Evolutionary conservation across 1,140 invertebrate genomes (phyloP), one percentile per base, ranked within the genome.

Genomic region (Ceratitis capitata): DNA sequence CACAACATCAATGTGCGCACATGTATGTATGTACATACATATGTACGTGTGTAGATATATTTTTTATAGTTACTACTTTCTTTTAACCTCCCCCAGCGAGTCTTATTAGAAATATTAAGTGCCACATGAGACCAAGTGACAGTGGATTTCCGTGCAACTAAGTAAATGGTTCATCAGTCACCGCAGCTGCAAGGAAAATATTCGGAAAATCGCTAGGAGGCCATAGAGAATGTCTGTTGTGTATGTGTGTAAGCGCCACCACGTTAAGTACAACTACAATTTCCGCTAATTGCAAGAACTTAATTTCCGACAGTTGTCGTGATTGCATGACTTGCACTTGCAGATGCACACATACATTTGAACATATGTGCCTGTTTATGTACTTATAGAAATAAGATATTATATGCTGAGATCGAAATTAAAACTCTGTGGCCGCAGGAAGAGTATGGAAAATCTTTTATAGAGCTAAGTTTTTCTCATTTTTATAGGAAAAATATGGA

Each of bases 261-360:
- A 42, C 6, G 39, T 10, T 23, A 42, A 45, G n/a, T n/a, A n/a
- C n/a, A 78, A 78, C 69, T 45, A 10, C 69, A n/a, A 23, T 42
- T 78, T 78, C 39, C 69, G 69, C n/a, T 78, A 78, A 78, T 78
- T 78, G 69, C 69, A 45, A 45, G 69, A 78, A 78, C 69, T 39
- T 78, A 45, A 78, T 78, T 78, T 78, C 69, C 69, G 69, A 78
- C 32, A 78, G 9, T 45, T n/a, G n/a, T 10, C 14, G 19, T 23
- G 69, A 45, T 69, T 35, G 29, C 61, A 19, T 69, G 61, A n/a
- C 61, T n/a, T n/a, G n/a, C 61, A 35, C 56, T 7, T 23, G 26
- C 51, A 19, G n/a, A n/a, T 16, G 12, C 45, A 47, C 45, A 47
- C 51, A 56, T n/a, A 56, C 51, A 56, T n/a, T n/a, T n/a, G n/a